These are phyloP conservation scores for Sebastolobus altivelis DNA, from an alignment of 2,797 vertebrate genomes.

Conservation along the genomic window DNA sequence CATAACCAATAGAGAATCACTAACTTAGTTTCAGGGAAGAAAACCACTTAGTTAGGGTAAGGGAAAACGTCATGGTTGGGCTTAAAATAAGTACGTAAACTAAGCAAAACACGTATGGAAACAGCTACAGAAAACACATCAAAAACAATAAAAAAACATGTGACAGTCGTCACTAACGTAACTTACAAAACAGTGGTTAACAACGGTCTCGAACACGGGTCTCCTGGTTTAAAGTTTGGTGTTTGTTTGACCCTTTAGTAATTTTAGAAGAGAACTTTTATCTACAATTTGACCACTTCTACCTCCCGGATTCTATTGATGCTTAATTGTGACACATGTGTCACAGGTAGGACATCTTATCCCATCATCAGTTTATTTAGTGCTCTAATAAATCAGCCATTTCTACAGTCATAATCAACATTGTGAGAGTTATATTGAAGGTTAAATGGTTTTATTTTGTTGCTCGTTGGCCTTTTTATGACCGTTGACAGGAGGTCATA, in stretches of 20 bases:
- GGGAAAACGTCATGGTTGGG: too few relatives aligned
- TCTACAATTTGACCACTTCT: not conserved
- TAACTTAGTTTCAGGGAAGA: too few relatives aligned
- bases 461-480: not conserved
- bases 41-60: too few relatives aligned
- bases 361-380: not conserved
- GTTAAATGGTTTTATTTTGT: not conserved
- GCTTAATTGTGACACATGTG: not conserved
- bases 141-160: too few relatives aligned
- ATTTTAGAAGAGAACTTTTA: not conserved
- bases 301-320: not conserved
- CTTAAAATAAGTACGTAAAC: too few relatives aligned
- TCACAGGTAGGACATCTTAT: not conserved
- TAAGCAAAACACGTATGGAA: too few relatives aligned
- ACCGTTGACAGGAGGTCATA: not conserved
- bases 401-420: not conserved
- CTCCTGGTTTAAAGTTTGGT: too few relatives aligned
- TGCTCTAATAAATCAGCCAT: not conserved
- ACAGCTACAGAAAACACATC: too few relatives aligned
- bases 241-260: not conserved
- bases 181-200: too few relatives aligned
- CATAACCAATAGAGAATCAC: too few relatives aligned
- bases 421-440: not conserved
- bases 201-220: too few relatives aligned
- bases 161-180: too few relatives aligned